A percentile compares a stretch with the other conserved stretches of the same genome.
Conservation (phyloP, 2,888 invertebrate species). For the Agonopterix arenella region DNA sequence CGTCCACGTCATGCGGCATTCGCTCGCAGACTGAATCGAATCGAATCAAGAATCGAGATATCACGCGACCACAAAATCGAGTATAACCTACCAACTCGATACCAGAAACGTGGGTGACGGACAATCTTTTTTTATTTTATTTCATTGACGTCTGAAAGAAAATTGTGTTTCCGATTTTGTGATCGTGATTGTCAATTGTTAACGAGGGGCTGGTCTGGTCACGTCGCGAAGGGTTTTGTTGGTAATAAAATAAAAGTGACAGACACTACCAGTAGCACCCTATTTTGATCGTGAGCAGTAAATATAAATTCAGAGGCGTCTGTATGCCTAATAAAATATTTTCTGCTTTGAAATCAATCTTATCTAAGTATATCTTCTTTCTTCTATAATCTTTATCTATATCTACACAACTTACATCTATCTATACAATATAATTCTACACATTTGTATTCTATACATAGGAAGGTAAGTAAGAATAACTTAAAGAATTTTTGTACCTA, state of each 20-base stretch:
- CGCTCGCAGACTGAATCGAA: conserved; percentile 47
- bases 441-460: too few species aligned
- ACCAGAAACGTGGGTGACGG: conserved; percentile 6
- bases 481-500: too few species aligned
- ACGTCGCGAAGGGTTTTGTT: conserved; percentile 6
- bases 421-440: too few species aligned
- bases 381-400: too few species aligned
- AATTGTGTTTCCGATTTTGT: conserved; percentile 4
- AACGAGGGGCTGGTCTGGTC: conserved; percentile 4
- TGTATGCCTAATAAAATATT: too few species aligned
- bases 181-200: conserved; percentile 10
- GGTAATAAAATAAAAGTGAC: conserved; percentile 9
- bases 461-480: too few species aligned
- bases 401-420: too few species aligned
- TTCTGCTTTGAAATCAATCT: too few species aligned
- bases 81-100: background rate
- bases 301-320: background rate
- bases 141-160: conserved; percentile 7
- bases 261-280: background rate
- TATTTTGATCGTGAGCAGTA: conserved; percentile 6
- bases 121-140: conserved; percentile 4
- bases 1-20: conserved; percentile 28
- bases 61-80: conserved; percentile 5
- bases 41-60: conserved; percentile 9
- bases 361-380: too few species aligned